Evolutionary conservation across 2,888 invertebrate genomes (phyloP).

Genomic region (Zeuzera pyrina): DNA sequence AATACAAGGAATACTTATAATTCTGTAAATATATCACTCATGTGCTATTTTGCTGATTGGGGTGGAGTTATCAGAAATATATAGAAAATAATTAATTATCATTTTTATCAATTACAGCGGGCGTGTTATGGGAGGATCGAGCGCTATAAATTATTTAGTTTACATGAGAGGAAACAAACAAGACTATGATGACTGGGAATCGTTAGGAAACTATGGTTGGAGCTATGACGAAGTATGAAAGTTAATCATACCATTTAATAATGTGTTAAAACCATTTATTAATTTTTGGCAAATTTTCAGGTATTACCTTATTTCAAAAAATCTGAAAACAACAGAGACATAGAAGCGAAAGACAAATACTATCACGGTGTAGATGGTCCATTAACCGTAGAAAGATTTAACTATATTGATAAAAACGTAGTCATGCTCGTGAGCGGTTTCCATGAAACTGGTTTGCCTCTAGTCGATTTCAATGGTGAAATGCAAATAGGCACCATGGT

Average conservation of each 20-base stretch:
- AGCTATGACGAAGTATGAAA: slow-evolving; percentile 62
- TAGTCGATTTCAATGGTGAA: slow-evolving; percentile 71
- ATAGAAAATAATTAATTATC: too few species aligned
- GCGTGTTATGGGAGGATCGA: slow-evolving; percentile 79
- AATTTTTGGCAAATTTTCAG: slow-evolving; percentile 25
- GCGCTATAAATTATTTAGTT: slow-evolving; percentile 77
- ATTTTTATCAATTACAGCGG: slow-evolving; percentile 55
- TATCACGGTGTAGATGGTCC: slow-evolving; percentile 75
- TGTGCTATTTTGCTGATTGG: too few species aligned
- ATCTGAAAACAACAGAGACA: slow-evolving; percentile 73
- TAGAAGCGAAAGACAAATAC: slow-evolving; percentile 49
- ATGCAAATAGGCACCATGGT: slow-evolving; percentile 74
- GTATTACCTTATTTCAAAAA: slow-evolving; percentile 79
- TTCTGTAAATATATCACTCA: too few species aligned
- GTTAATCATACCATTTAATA: too few species aligned
- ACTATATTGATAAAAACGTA: slow-evolving; percentile 72
- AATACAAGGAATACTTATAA: too few species aligned
- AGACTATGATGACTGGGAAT: slow-evolving; percentile 79
- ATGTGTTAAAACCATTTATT: too few species aligned
- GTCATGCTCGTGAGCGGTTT: slow-evolving; percentile 70
- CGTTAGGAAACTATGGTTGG: slow-evolving; percentile 75
- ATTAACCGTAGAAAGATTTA: slow-evolving; percentile 73
- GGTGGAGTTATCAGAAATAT: too few species aligned
- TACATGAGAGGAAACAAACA: slow-evolving; percentile 75
- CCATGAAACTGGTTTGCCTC: slow-evolving; percentile 70